Base-by-base conservation (phyloP, 2,888 invertebrate genomes). In the Oscheius myriophilus region DNA sequence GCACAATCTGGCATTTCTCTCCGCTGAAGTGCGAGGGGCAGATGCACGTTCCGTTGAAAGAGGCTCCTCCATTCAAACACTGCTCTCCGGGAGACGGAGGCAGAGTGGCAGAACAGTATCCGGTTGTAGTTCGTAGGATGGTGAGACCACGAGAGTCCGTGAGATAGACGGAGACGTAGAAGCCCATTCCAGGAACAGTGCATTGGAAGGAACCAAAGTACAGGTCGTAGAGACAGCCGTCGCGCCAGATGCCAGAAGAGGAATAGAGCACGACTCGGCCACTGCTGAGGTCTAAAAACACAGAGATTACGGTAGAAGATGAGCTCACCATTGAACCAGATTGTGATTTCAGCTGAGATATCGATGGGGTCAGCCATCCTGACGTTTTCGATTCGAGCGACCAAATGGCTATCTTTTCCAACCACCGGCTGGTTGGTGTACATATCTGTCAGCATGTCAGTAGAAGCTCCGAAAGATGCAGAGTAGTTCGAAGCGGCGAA, bases 161-260 rank as follows among this genome's bases (percentile, higher is more conserved):
- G 4, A 75, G 69, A 42, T 77, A 78, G 12, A 78, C 69, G 53
- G 65, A 78, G 9, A 79, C 71, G 49, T 81, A 81, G 66, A 77
- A 65, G 51, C 69, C 68, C 25, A 73, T 54, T 23, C 72, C 69
- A 12, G 73, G 69, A 39, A 57, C 39, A 11, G 58, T 70, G 51
- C 82, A 82, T 14, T 53, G 49, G 69, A 75, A 83, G 39, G 72
- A 53, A 33, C 82, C 82, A 64, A 83, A 82, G 43, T 83, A 80
- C 45, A 82, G 59, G 33, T 82, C 72, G 69, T 78, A 82, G 18
- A 71, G 57, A 54, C 82, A 82, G 14, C 49, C 59, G 67, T 83
- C 82, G 58, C 82, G 66, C 66, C 72, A 82, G 11, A 75, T 39
- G 57, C 81, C 82, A 49, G 76, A 80, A 21, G 82, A 83, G 9